A percentile compares a stretch with the other conserved stretches of the same genome.
Evolutionary conservation across 2,113 vertebrate genomes (phyloP).

Genomic region (Alligator mississippiensis): DNA sequence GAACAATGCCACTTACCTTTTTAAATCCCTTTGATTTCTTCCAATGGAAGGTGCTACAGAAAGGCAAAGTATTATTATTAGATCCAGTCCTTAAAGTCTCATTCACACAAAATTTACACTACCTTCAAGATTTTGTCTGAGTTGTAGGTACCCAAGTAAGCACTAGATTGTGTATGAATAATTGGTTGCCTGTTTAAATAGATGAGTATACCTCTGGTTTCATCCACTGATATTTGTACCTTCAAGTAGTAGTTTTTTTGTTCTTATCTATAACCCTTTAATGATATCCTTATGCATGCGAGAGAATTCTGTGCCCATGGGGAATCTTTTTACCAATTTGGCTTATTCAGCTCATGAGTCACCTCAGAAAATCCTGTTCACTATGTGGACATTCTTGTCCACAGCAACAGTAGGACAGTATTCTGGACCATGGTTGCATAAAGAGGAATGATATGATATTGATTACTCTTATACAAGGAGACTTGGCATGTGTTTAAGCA

Average conservation of each 20-base stretch:
- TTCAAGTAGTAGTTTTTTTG: background rate
- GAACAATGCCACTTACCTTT: background rate
- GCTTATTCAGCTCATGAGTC: background rate
- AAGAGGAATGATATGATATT: background rate
- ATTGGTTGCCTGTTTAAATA: background rate
- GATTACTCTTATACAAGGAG: accelerated
- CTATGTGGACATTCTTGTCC: background rate
- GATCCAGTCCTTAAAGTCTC: background rate
- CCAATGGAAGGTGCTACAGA: background rate
- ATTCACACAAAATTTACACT: background rate
- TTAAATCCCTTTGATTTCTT: background rate
- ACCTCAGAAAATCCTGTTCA: conserved; percentile 7
- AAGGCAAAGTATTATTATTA: background rate
- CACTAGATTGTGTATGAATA: background rate
- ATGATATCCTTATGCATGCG: background rate
- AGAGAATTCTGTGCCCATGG: background rate
- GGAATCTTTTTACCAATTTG: background rate
- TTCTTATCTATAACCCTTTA: background rate
- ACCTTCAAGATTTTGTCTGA: background rate
- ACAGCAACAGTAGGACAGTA: background rate
- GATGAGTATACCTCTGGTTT: background rate
- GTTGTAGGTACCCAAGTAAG: background rate
- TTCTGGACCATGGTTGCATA: background rate
- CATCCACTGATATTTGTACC: background rate
- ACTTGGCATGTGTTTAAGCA: accelerated